Base-by-base conservation (phyloP, 2,113 vertebrate species). In the Plectropomus leopardus region DNA sequence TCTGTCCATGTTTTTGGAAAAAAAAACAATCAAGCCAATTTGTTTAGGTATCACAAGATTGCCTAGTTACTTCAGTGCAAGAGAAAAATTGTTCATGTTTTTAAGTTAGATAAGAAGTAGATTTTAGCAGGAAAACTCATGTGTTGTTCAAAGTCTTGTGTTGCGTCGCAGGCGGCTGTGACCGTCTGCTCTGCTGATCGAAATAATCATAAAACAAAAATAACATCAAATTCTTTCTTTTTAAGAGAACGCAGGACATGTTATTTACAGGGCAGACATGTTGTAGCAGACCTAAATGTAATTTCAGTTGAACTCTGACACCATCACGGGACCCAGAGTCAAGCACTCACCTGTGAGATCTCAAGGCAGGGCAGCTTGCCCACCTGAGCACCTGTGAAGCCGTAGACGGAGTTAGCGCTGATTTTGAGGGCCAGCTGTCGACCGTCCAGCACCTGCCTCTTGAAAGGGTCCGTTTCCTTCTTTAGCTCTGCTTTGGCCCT, bases 351-450 rank as follows among this genome's bases (percentile, higher is more conserved):
- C 96, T 98, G 97, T 1, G 97, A 98, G 89, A 98, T 98, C 89
- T 98, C 97, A 28, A 98, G 89, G 73, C 97, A 98, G 0, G 97
- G 97, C 86, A 98, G 93, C 79, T 96, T 97, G 85, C 97, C 97
- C 84, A 97, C 97, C 86, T 98, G 97, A 32, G 97, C 97, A 0
- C 97, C 97, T 0, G 97, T 98, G 92, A 98, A 98, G 66, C 97
- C 97, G 0, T 98, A 98, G 14, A 98, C 97, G 0, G 97, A 98
- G 92, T 98, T 98, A 7, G 97, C 97, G 1, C 97, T 98, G 86
- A 98, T 95, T 93, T 98, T 98, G 3, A 98, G 94, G 0, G 97
- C 97, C 66, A 97, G 88, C 88, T 98, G 97, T 61, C 97, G 95
- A 6, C 97, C 97, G 0, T 98, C 97, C 85, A 98, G 84, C 60